Conservation (phyloP, 2,113 vertebrate species). For the Urocitellus parryii region DNA sequence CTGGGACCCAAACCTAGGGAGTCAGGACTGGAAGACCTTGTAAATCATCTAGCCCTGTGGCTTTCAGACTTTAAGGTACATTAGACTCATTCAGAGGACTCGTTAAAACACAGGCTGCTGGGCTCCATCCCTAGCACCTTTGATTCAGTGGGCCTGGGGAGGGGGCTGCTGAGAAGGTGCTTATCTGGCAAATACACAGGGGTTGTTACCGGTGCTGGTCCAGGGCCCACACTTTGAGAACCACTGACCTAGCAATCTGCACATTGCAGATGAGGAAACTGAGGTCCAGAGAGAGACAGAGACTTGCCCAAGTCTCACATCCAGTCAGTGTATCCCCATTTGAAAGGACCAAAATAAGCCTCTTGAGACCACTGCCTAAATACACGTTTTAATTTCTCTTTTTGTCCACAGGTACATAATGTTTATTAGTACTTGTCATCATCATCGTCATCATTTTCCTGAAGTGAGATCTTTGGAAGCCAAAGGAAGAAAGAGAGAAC, state of each 20-base stretch:
- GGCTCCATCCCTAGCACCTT: not conserved
- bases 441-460: not conserved
- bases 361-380: not conserved
- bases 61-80: not conserved
- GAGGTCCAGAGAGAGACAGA: not conserved
- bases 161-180: not conserved
- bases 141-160: not conserved
- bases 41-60: not conserved
- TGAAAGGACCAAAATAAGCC: not conserved
- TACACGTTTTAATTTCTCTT: not conserved
- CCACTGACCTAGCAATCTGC: not conserved
- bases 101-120: not conserved
- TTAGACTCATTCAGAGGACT: not conserved
- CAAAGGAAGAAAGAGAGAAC: not conserved
- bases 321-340: not conserved
- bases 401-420: too few relatives aligned
- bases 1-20: not conserved
- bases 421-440: not conserved
- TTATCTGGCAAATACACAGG: not conserved
- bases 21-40: not conserved
- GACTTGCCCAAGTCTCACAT: not conserved
- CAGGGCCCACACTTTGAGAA: not conserved
- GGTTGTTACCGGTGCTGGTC: not conserved
- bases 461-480: slow-evolving; percentile 31
- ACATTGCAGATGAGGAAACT: not conserved